Conservation (phyloP, 1,140 invertebrate species). For the Achroia grisella region DNA sequence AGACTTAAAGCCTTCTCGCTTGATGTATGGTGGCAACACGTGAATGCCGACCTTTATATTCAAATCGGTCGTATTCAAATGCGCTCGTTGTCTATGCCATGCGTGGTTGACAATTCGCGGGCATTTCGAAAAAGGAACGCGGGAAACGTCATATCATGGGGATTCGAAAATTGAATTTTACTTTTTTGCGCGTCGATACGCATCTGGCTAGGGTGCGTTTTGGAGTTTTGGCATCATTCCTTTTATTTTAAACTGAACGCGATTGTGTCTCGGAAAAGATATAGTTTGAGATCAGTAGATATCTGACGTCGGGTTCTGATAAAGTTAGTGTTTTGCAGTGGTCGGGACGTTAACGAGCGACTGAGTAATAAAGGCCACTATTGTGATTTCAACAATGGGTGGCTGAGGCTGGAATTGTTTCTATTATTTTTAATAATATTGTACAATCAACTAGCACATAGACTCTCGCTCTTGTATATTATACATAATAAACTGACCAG, state of each 20-base stretch:
- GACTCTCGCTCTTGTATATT: no score
- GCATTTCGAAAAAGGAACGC: slow-evolving; percentile 60
- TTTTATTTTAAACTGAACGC: slow-evolving; percentile 39
- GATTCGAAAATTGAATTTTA: slow-evolving; percentile 36
- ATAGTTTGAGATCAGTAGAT: slow-evolving; percentile 64
- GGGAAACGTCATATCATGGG: slow-evolving; percentile 55
- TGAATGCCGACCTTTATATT: slow-evolving; percentile 67
- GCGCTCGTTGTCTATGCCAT: slow-evolving; percentile 53
- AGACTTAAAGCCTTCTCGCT: slow-evolving; percentile 60
- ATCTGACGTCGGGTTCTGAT: slow-evolving; percentile 63
- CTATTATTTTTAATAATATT: slow-evolving; percentile 60
- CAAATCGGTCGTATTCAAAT: slow-evolving; percentile 66
- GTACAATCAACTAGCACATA: slow-evolving; percentile 14
- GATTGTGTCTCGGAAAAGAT: slow-evolving; percentile 57
- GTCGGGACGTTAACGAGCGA: slow-evolving; percentile 60
- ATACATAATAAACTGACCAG: no score
- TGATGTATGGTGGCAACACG: slow-evolving; percentile 64
- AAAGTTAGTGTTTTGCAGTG: slow-evolving; percentile 66
- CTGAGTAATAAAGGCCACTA: slow-evolving; percentile 65
- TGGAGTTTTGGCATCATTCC: slow-evolving; percentile 18
- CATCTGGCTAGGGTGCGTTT: slow-evolving; percentile 55
- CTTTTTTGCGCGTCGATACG: slow-evolving; percentile 63
- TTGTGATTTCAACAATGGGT: slow-evolving; percentile 63
- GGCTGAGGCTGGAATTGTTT: slow-evolving; percentile 57
- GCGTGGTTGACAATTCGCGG: slow-evolving; percentile 60